phyloP scores from a whole-genome alignment of 1,140 invertebrate genomes.

The Sogatella furcifera region DNA sequence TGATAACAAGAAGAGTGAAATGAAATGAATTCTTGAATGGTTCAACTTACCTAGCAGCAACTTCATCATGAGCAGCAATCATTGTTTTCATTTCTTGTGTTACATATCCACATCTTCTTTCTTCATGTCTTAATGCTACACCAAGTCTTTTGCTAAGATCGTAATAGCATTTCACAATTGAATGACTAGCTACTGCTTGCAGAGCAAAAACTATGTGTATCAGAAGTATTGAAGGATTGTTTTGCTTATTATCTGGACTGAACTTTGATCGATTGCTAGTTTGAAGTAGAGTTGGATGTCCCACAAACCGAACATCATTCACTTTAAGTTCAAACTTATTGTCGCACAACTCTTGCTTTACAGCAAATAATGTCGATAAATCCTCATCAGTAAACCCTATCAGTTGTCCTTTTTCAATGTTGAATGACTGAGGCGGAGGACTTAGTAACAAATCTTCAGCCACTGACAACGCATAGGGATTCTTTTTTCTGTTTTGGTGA shows the following conservation, averaged over 20 bases:
- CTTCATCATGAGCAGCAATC: constrained; percentile 59
- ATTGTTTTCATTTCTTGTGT: constrained; percentile 81
- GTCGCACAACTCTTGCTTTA: constrained; percentile 79
- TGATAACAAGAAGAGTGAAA: no score
- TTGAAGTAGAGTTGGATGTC: constrained; percentile 74
- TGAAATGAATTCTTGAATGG: no score
- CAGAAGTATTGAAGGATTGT: constrained; percentile 52
- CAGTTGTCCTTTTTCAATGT: constrained; percentile 49
- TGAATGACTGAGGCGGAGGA: constrained; percentile 43
- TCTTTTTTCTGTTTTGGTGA: constrained; percentile 49
- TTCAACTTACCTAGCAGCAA: constrained; percentile 40
- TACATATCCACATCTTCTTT: constrained; percentile 81
- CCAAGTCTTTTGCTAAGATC: constrained; percentile 82
- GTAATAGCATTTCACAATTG: constrained; percentile 90
- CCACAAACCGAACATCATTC: constrained; percentile 89
- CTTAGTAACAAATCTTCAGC: constrained; percentile 61
- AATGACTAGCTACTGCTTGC: constrained; percentile 79
- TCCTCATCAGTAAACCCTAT: constrained; percentile 75
- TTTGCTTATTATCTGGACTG: constrained; percentile 43
- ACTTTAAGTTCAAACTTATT: constrained; percentile 89
- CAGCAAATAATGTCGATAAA: constrained; percentile 81
- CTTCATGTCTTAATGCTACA: constrained; percentile 80
- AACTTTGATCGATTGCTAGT: constrained; percentile 34
- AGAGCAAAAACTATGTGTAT: constrained; percentile 91
- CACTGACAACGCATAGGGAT: constrained; percentile 62